Conservation (phyloP, 2,113 vertebrate genomes). For the Charadrius vociferus region DNA sequence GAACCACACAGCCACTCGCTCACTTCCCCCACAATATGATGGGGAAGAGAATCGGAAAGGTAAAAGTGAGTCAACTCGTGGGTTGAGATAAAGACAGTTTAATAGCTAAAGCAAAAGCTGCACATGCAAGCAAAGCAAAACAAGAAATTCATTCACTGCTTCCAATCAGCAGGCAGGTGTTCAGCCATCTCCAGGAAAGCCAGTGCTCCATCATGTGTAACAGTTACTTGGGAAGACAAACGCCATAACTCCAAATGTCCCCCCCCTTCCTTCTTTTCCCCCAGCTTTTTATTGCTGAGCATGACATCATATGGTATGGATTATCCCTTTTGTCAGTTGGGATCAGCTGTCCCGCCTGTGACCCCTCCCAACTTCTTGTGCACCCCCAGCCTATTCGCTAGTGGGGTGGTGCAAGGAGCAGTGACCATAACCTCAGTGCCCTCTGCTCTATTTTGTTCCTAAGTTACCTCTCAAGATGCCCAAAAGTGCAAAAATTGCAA, state of each 20-base stretch:
- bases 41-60: not conserved
- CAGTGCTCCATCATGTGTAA: not conserved
- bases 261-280: not conserved
- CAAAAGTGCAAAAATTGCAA: too few relatives aligned
- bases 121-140: not conserved
- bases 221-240: not conserved
- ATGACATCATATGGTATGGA: not conserved
- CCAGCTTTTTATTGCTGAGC: not conserved
- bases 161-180: not conserved
- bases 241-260: not conserved
- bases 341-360: not conserved
- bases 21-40: too few relatives aligned
- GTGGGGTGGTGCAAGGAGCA: not conserved
- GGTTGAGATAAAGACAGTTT: not conserved
- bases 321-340: not conserved
- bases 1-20: too few relatives aligned
- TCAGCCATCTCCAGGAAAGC: not conserved
- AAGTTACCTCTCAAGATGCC: too few relatives aligned
- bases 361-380: not conserved
- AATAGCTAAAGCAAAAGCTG: not conserved
- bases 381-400: not conserved
- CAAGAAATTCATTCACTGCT: not conserved
- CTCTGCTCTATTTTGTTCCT: too few relatives aligned
- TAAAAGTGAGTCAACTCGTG: not conserved
- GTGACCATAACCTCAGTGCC: too few relatives aligned